Base-by-base conservation (phyloP, 2,797 vertebrate species). In the Erethizon dorsatum region DNA sequence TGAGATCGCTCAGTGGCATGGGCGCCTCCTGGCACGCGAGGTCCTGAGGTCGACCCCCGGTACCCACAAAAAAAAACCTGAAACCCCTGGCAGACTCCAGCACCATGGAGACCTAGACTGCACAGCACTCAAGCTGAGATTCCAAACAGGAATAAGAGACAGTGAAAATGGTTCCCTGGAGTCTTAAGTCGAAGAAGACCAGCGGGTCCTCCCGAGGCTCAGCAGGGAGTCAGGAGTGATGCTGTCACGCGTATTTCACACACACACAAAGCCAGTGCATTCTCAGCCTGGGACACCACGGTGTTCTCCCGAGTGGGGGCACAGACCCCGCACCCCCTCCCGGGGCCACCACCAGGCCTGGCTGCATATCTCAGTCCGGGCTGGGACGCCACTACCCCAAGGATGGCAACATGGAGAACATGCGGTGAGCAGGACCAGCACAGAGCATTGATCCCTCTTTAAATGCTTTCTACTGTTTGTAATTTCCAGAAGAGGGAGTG, bases 31-130 rank as follows among this genome's bases (percentile, higher is more conserved):
- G 37, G 37, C 37, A 41, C 37, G 37, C 37, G 37, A 41, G 37
- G 37, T 41, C 37, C 37, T 41, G 37, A 41, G 37, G 37, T 41
- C 37, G 37, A 41, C 37, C 37, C 37, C 37, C 37, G 37, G 37
- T 41, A 41, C 37, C 37, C 37, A 41, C 37, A 41, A 41, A 41
- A 41, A 41, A 57, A 69, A 95, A 45, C n/a, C 15, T 4, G 1
- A 79, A 83, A 52, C 33, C 7, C 13, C 2, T 9, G 20, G 28
- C 61, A 31, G 33, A 78, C 50, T 6, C 57, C 56, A 61, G 52
- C 10, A 5, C 4, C 8, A 0, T 0, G 20, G 20, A 47, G 83
- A 59, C 45, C 47, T 15, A 18, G 5, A 1, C 9, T 0, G 15
- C 20, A 0, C n/a, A 9, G 18, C n/a, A 5, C 33, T 65, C 67